Percentiles rank a stretch among this genome's conserved stretches.
Conservation (phyloP, 2,113 vertebrate genomes). For the Peromyscus polionotus region DNA sequence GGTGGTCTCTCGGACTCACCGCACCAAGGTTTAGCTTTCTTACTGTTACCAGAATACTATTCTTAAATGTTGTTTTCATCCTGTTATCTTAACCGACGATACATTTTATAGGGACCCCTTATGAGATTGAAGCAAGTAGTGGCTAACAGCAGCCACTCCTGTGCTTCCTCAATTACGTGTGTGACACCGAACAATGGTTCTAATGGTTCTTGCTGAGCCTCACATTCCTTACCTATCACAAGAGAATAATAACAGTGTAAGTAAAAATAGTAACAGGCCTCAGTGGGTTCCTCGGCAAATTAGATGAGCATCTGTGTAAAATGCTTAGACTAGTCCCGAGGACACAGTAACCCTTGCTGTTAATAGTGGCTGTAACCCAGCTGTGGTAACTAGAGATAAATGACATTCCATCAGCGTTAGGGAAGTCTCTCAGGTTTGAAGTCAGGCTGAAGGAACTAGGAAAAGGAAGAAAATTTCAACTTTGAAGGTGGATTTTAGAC, state of each 20-base stretch:
- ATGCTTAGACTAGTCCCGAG: background rate
- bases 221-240: background rate
- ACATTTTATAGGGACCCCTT: background rate
- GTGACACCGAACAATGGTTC: background rate
- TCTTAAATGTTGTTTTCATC: conserved; percentile 18
- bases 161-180: background rate
- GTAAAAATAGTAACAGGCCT: conserved; percentile 3
- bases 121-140: background rate
- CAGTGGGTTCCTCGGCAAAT: background rate
- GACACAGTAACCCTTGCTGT: background rate
- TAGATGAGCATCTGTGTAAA: conserved; percentile 3
- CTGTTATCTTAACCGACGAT: background rate
- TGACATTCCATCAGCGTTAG: background rate
- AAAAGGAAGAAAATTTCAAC: conserved; percentile 17
- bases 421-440: background rate
- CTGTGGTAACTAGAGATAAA: background rate
- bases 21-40: background rate
- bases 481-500: background rate
- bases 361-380: background rate
- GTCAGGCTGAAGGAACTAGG: conserved; percentile 13
- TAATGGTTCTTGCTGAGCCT: background rate
- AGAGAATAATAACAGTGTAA: background rate
- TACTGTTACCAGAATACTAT: background rate
- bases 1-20: background rate
- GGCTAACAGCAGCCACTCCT: background rate